These are phyloP conservation scores for Pithys albifrons DNA, from an alignment of 2,113 vertebrate species.

Conservation along the genomic window DNA sequence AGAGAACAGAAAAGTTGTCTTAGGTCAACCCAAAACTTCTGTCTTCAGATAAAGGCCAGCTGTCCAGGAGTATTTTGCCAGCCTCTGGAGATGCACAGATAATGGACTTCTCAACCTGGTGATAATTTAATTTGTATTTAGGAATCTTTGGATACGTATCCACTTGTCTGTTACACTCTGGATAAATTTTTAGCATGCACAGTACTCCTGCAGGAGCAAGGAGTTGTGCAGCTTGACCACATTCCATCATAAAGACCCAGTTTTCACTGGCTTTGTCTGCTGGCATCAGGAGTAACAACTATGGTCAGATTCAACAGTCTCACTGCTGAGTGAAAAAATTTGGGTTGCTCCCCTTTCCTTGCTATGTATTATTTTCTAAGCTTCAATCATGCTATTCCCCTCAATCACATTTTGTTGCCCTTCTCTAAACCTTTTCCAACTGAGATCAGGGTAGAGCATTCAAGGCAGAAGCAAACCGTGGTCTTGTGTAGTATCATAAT, in stretches of 20 bases:
- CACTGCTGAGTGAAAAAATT: neutral
- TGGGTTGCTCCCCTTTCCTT: neutral
- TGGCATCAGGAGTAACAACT: neutral
- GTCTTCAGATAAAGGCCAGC: neutral
- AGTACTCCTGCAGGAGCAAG: neutral
- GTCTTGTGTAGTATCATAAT: neutral
- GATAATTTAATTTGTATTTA: neutral
- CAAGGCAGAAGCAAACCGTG: neutral
- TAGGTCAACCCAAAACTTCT: neutral
- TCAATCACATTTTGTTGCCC: neutral
- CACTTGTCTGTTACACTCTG: neutral
- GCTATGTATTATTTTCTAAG: neutral
- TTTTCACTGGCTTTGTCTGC: neutral
- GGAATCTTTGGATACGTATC: neutral
- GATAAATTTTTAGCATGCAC: neutral
- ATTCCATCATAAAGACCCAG: neutral
- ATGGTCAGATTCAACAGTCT: neutral
- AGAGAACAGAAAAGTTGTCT: neutral
- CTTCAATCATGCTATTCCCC: neutral
- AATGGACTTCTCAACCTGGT: neutral
- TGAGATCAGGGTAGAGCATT: neutral
- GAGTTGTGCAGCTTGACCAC: neutral
- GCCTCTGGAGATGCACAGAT: neutral
- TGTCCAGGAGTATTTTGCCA: neutral
- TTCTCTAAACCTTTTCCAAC: neutral